A percentile compares a stretch with the other conserved stretches of the same genome.
Evolutionary conservation across 2,113 vertebrate species (phyloP).

Genomic region (Heteronetta atricapilla): DNA sequence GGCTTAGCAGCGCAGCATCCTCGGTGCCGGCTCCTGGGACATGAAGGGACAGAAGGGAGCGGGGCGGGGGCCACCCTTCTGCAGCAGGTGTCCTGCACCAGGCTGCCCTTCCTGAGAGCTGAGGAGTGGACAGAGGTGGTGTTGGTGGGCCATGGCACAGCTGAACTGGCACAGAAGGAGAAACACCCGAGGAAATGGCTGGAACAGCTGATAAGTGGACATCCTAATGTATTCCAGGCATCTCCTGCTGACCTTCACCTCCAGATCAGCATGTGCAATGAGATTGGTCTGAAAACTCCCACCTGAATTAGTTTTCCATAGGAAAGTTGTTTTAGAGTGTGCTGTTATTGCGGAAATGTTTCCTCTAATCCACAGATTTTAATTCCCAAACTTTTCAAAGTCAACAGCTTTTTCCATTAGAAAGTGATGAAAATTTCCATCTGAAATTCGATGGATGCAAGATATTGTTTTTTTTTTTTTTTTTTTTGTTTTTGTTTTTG

Average conservation of each 20-base stretch:
- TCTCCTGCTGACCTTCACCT: constrained; percentile 16
- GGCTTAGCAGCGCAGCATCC: not conserved
- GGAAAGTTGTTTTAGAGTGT: not conserved
- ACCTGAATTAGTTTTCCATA: not conserved
- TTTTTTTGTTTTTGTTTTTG: not conserved
- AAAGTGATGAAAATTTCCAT: not conserved
- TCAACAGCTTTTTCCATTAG: not conserved
- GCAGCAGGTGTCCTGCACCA: not conserved
- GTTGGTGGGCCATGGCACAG: not conserved
- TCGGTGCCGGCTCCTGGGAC: not conserved
- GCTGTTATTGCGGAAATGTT: not conserved
- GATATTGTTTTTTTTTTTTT: not conserved
- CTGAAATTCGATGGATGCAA: not conserved
- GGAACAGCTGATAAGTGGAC: not conserved
- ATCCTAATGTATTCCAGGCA: not conserved
- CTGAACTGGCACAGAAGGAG: not conserved
- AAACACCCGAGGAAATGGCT: not conserved
- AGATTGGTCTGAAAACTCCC: not conserved
- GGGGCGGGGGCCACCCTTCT: not conserved
- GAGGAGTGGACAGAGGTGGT: not conserved
- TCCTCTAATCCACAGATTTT: not conserved
- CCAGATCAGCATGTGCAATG: not conserved
- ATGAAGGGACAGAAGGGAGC: not conserved
- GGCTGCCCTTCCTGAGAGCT: not conserved
- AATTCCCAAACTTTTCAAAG: not conserved